Base-by-base conservation (phyloP, 2,113 vertebrate genomes). In the Phalacrocorax aristotelis region DNA sequence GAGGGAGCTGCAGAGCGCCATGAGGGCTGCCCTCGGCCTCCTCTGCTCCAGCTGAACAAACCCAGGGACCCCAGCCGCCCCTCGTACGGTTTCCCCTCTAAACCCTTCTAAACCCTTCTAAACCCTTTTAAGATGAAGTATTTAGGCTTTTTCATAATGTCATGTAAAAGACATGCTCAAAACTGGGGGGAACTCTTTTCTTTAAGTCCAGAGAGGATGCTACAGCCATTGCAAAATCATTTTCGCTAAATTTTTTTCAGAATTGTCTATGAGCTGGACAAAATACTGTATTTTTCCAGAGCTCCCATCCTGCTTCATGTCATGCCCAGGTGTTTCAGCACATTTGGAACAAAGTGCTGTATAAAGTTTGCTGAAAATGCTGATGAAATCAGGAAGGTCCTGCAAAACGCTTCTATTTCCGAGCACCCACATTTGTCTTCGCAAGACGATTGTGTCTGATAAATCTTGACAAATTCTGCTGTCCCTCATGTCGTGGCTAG, bases 401-500 rank as follows among this genome's bases (percentile, higher is more conserved):
- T 78, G 30, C 27, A 49, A 38, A 71, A 17, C 16, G 4, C 17
- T 32, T 26, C 34, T 48, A 9, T 7, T 40, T 15, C 70, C 54
- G 49, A 60, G 65, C 62, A 44, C 10, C 26, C 54, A 7, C 14
- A 1, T 27, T 29, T n/a, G 30, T 36, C 44, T 70, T 44, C 25
- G n/a, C 61, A 60, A 54, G 0, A 20, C 1, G 0, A 11, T n/a
- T 13, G 15, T 20, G 22, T 10, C 80, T 34, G 19, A 49, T 20
- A n/a, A 83, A 36, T 26, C 14, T 9, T 13, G 57, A 21, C 40
- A 22, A 55, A 22, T 61, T 26, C 57, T 75, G 54, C 87, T 34
- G 34, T 48, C 42, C 69, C 71, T 64, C 42, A 62, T 3, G 1
- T 23, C 42, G 20, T 10, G 18, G 40, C 55, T 20, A 4, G 3